Conservation (phyloP, 2,113 vertebrate genomes). For the Cyrtonyx montezumae region DNA sequence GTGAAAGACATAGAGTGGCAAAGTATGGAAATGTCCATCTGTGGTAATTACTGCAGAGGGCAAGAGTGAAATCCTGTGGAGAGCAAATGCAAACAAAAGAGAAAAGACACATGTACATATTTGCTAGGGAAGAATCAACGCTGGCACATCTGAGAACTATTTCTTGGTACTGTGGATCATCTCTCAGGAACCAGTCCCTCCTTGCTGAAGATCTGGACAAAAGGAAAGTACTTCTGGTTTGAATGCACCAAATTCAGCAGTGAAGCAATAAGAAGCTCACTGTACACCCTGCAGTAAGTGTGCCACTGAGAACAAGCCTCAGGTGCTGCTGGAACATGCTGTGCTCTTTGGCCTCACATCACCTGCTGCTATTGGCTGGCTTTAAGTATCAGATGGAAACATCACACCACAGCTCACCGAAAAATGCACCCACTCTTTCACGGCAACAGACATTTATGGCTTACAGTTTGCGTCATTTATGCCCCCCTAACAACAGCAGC, state of each 20-base stretch:
- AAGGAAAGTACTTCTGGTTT: background rate
- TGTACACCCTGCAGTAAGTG: background rate
- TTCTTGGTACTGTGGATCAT: background rate
- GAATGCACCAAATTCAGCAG: background rate
- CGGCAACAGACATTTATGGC: slow-evolving; percentile 26
- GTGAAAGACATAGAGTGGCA: background rate
- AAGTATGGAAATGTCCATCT: background rate
- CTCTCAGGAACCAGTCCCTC: background rate
- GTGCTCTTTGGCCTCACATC: slow-evolving; percentile 33
- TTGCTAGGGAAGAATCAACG: background rate
- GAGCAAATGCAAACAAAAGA: background rate
- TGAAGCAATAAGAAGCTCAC: background rate
- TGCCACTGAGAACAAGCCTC: slow-evolving; percentile 54
- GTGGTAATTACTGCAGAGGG: background rate
- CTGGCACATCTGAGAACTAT: background rate
- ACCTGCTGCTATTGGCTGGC: slow-evolving; percentile 61
- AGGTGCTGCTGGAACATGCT: slow-evolving; percentile 64
- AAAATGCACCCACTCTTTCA: slow-evolving; percentile 53
- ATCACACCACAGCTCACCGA: slow-evolving; percentile 64
- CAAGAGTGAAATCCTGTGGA: background rate
- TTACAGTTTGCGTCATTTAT: slow-evolving; percentile 51
- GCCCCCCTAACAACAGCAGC: background rate
- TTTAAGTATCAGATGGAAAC: slow-evolving; percentile 69
- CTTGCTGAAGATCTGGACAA: background rate
- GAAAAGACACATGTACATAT: background rate